A percentile compares a stretch with the other conserved stretches of the same genome.
phyloP scores from a whole-genome alignment of 1,140 invertebrate species.

The Drosophila ironensis region DNA sequence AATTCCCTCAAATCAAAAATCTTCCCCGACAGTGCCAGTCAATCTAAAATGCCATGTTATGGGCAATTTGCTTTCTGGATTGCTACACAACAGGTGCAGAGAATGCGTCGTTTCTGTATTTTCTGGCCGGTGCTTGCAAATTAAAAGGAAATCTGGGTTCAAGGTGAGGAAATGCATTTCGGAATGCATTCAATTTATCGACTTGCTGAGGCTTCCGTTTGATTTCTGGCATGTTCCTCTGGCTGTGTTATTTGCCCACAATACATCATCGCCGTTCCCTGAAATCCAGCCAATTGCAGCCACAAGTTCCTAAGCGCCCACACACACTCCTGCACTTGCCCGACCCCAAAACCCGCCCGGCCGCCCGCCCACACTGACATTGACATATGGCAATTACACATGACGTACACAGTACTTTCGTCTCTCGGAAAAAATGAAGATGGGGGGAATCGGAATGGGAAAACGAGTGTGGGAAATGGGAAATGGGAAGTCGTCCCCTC shows the following conservation, averaged over 20 bases:
- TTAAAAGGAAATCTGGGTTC: neutral
- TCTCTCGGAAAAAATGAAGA: neutral
- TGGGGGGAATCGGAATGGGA: neutral
- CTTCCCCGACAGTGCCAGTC: neutral
- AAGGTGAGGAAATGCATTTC: neutral
- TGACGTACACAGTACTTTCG: slow-evolving; percentile 47
- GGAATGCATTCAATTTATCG: slow-evolving; percentile 16
- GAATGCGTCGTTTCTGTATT: neutral
- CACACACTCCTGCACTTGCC: slow-evolving; percentile 23
- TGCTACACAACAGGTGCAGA: neutral
- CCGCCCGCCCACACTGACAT: slow-evolving; percentile 46
- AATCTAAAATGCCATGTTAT: neutral
- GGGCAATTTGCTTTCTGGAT: neutral
- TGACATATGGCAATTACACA: slow-evolving; percentile 75
- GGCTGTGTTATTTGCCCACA: slow-evolving; percentile 25
- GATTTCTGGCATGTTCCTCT: neutral
- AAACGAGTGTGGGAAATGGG: neutral
- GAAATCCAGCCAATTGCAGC: slow-evolving; percentile 25
- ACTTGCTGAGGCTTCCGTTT: slow-evolving; percentile 21
- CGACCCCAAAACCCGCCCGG: slow-evolving; percentile 13
- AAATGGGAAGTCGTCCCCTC: neutral
- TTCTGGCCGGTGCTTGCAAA: neutral
- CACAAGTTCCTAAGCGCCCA: slow-evolving; percentile 21
- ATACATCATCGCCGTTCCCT: slow-evolving; percentile 38
- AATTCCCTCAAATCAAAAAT: too few relatives aligned